Conservation (phyloP, 2,797 vertebrate genomes). For the Salarias fasciatus region DNA sequence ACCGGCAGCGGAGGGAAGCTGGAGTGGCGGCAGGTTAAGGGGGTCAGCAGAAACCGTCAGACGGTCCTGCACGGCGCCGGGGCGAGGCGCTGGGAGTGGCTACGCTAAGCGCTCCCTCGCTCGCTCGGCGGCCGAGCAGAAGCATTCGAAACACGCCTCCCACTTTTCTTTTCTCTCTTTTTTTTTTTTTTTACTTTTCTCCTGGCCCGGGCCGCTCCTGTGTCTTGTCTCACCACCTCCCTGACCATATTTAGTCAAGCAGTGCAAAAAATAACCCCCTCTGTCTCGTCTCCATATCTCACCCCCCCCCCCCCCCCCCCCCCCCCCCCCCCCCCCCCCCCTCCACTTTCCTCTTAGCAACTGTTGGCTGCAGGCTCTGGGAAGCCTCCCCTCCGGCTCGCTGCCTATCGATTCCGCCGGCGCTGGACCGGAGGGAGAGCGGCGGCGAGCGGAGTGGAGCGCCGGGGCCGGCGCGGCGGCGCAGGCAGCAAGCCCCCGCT, state of each 20-base stretch:
- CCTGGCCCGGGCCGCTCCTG: slow-evolving; percentile 84
- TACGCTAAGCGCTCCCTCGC: slow-evolving; percentile 68
- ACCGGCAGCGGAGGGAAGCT: too few species aligned
- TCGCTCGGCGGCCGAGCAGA: slow-evolving; percentile 73
- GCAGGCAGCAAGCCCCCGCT: slow-evolving; percentile 79
- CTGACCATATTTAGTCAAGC: slow-evolving; percentile 99
- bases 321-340: slow-evolving; percentile 41
- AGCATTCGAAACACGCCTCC: slow-evolving; percentile 92
- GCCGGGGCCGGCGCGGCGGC: slow-evolving; percentile 52
- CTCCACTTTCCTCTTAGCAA: slow-evolving; percentile 71
- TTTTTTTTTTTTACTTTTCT: too few species aligned
- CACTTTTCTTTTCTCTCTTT: slow-evolving; percentile 78
- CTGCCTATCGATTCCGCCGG: slow-evolving; percentile 92
- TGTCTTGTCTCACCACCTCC: slow-evolving; percentile 92
- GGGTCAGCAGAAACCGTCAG: slow-evolving; percentile 20
- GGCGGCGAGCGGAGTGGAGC: slow-evolving; percentile 68
- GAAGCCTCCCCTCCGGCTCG: slow-evolving; percentile 88
- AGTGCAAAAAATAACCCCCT: slow-evolving; percentile 96
- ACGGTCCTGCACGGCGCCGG: too few species aligned
- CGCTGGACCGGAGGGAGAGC: slow-evolving; percentile 84
- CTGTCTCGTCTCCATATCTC: slow-evolving; percentile 56
- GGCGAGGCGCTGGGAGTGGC: slow-evolving; percentile 7
- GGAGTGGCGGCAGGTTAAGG: slow-evolving; percentile 50
- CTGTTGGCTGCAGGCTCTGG: slow-evolving; percentile 87
- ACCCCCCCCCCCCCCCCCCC: slow-evolving; percentile 26